phyloP scores from a whole-genome alignment of 1,140 invertebrate genomes.

The Phymorhynchus buccinoides region DNA sequence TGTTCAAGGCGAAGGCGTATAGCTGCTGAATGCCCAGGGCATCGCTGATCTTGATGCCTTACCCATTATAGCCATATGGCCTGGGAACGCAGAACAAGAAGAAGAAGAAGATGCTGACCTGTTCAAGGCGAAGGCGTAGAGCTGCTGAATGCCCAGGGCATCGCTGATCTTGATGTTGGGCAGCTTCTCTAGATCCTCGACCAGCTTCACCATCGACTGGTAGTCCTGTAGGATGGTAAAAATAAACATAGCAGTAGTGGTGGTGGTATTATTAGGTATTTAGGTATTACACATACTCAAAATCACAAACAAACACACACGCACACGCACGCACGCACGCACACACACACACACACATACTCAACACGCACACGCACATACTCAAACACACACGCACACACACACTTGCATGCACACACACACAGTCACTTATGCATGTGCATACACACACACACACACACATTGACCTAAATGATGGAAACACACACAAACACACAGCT shows the following conservation, averaged over 20 bases:
- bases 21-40: slow-evolving; percentile 92
- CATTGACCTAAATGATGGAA: neutral
- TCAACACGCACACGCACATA: neutral
- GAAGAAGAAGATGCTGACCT: no score
- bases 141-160: slow-evolving; percentile 90
- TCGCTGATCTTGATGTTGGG: slow-evolving; percentile 92
- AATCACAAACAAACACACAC: no score
- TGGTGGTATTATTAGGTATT: no score
- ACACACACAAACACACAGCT: neutral
- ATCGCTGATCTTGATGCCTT: slow-evolving; percentile 88
- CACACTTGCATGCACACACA: no score
- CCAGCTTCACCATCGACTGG: slow-evolving; percentile 97
- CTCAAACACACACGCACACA: neutral
- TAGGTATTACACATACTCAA: no score
- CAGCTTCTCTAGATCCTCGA: slow-evolving; percentile 94
- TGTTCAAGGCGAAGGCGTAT: slow-evolving; percentile 97
- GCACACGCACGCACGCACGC: neutral
- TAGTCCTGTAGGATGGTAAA: slow-evolving; percentile 82
- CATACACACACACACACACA: neutral
- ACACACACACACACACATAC: neutral
- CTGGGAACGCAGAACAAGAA: no score
- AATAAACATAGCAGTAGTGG: no score
- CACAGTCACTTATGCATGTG: no score
- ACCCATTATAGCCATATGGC: no score
- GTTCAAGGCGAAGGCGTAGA: slow-evolving; percentile 98